Conservation (phyloP, 2,888 invertebrate species). For the Aphodius granarius region DNA sequence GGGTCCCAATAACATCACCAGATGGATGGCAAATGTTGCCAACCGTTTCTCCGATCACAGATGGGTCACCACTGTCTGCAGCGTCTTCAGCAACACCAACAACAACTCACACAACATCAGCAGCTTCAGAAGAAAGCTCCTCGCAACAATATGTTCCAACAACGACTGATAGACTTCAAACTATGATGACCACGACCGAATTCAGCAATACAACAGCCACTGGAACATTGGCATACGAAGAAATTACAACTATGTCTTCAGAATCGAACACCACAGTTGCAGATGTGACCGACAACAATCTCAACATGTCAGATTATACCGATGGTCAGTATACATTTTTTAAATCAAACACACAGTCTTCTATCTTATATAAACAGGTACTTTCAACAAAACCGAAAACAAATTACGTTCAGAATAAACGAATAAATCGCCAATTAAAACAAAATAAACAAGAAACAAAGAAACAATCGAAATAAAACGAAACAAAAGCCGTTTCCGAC, state of each 20-base stretch:
- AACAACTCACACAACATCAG: conserved; percentile 38
- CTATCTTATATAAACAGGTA: too few species aligned
- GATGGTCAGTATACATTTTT: conserved; percentile 44
- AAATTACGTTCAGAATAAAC: neutral
- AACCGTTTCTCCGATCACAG: conserved; percentile 40
- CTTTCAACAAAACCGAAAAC: too few species aligned
- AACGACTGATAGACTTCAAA: conserved; percentile 17
- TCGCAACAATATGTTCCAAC: conserved; percentile 26
- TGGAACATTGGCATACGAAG: neutral
- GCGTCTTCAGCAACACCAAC: conserved; percentile 38
- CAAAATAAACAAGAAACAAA: neutral
- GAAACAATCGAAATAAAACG: neutral
- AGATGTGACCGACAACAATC: conserved; percentile 28
- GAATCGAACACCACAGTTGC: neutral
- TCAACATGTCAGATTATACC: conserved; percentile 53
- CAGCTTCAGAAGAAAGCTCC: conserved; percentile 32
- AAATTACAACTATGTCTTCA: neutral
- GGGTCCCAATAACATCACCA: conserved; percentile 67
- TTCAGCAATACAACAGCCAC: neutral
- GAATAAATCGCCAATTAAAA: neutral
- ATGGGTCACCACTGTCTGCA: conserved; percentile 36
- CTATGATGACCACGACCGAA: conserved; percentile 16
- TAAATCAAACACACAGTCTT: neutral
- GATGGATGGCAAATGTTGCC: conserved; percentile 67
- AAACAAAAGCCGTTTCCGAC: neutral